Base-by-base conservation (phyloP, 2,888 invertebrate species). In the Apamea anceps region DNA sequence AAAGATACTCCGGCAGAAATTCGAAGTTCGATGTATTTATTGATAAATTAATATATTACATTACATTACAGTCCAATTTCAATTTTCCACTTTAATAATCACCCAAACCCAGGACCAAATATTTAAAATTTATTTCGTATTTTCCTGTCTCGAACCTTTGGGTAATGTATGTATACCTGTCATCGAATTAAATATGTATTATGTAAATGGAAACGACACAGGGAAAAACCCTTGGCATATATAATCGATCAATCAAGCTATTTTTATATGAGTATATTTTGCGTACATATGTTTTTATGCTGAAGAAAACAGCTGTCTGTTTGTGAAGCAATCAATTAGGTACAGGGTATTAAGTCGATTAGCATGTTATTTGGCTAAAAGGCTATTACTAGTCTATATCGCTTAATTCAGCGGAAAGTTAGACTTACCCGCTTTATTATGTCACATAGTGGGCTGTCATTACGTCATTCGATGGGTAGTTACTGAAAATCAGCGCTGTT, bases 181-280 rank as follows among this genome's bases (percentile, higher is more conserved):
- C 51, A 79, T 67, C 51, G 71, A 67, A 87, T 84, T 87, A 84
- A 87, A 85, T 84, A 87, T 84, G 75, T 87, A 85, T 87, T 85
- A 85, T 85, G 81, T 78, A 81, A 85, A 85, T 87, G 68, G 80
- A 66, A 81, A 54, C 75, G 85, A 85, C 75, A 85, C 73, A 77
- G 70, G 63, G 60, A 85, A 80, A 82, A 77, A 81, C 75, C 67
- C 73, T 73, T 75, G 68, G 75, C 54, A 85, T 81, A 86, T 77
- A 72, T 76, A 85, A 85, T 87, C 85, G 67, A 87, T 87, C 85
- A 85, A 85, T 85, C 87, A 87, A 71, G 63, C 57, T 37, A 87
- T 85, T 85, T 71, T 85, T 72, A 62, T 63, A 72, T 66, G 62
- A 51, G 62, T 75, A 70, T 73, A 42, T 80, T 73, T 57, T 68